Percentiles rank a stretch among this genome's conserved stretches.
These are phyloP conservation scores for Teleogryllus oceanicus DNA, from an alignment of 2,888 invertebrate genomes.

Conservation along the genomic window DNA sequence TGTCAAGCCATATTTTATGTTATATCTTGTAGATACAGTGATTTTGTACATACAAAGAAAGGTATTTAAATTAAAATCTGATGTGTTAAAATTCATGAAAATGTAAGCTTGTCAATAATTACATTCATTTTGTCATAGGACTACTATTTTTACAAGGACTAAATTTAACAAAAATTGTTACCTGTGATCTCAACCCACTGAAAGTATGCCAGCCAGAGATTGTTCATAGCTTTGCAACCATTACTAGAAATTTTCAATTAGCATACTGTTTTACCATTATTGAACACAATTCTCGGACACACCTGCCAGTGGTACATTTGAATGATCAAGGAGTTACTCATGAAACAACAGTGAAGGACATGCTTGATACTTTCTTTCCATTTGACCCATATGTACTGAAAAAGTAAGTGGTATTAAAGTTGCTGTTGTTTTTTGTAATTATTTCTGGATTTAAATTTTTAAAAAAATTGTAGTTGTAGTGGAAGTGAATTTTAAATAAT, in stretches of 20 bases:
- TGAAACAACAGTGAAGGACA: conserved; percentile 45
- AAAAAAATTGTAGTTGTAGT: no score
- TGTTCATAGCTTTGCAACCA: conserved; percentile 74
- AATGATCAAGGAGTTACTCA: conserved; percentile 49
- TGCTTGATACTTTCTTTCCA: conserved; percentile 75
- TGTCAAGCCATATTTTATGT: conserved; percentile 92
- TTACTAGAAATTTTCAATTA: conserved; percentile 79
- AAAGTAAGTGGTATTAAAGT: conserved; percentile 49
- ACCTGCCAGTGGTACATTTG: conserved; percentile 56
- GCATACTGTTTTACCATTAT: conserved; percentile 89
- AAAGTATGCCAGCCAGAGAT: conserved; percentile 74
- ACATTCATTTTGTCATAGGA: conserved; percentile 56
- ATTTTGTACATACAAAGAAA: conserved; percentile 71
- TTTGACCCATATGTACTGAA: conserved; percentile 83
- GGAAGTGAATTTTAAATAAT: no score
- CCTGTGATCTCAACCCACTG: conserved; percentile 83
- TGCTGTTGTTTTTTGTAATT: conserved; percentile 19
- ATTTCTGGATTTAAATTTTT: no score
- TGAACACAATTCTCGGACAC: conserved; percentile 71
- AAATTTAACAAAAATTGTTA: conserved; percentile 81
- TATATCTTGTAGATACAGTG: conserved; percentile 82
- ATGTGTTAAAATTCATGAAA: neutral
- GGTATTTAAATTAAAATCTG: conserved; percentile 54
- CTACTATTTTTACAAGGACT: conserved; percentile 74
- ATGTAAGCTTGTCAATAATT: neutral